Evolutionary conservation across 2,888 invertebrate genomes (phyloP).

Genomic region (Aphidius colemani): DNA sequence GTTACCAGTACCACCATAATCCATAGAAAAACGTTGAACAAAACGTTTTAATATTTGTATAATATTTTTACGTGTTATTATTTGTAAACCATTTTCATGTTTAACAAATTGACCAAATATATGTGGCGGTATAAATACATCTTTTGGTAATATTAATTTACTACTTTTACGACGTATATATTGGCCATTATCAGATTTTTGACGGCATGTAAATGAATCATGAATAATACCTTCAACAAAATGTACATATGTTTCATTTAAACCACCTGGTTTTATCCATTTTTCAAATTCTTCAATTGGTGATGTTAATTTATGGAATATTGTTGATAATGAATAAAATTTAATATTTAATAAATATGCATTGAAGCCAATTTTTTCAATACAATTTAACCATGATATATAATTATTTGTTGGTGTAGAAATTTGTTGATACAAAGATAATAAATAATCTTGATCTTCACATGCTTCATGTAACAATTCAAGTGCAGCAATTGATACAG

Average conservation of each 20-base stretch:
- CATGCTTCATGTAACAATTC: slow-evolving; percentile 91
- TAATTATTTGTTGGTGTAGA: slow-evolving; percentile 32
- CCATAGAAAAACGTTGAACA: slow-evolving; percentile 49
- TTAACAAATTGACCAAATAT: slow-evolving; percentile 82
- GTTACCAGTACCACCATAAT: slow-evolving; percentile 40
- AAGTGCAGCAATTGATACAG: slow-evolving; percentile 80
- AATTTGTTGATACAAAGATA: slow-evolving; percentile 45
- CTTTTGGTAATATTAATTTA: slow-evolving; percentile 64
- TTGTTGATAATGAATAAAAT: slow-evolving; percentile 62
- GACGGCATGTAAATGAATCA: slow-evolving; percentile 83
- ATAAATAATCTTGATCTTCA: slow-evolving; percentile 67
- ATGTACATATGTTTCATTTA: slow-evolving; percentile 74
- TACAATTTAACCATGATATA: slow-evolving; percentile 56
- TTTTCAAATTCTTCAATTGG: slow-evolving; percentile 54
- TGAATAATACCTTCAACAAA: slow-evolving; percentile 88
- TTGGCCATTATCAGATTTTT: slow-evolving; percentile 77
- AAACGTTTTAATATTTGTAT: slow-evolving; percentile 62
- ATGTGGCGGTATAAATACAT: slow-evolving; percentile 71
- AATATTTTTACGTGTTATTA: slow-evolving; percentile 63
- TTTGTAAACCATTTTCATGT: slow-evolving; percentile 67
- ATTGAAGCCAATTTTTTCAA: slow-evolving; percentile 64
- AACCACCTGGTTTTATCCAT: slow-evolving; percentile 54
- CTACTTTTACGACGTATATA: slow-evolving; percentile 73
- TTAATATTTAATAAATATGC: slow-evolving; percentile 64
- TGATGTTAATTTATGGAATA: slow-evolving; percentile 61